Conservation (phyloP, 1,140 invertebrate genomes). For the Hyphantria cunea region DNA sequence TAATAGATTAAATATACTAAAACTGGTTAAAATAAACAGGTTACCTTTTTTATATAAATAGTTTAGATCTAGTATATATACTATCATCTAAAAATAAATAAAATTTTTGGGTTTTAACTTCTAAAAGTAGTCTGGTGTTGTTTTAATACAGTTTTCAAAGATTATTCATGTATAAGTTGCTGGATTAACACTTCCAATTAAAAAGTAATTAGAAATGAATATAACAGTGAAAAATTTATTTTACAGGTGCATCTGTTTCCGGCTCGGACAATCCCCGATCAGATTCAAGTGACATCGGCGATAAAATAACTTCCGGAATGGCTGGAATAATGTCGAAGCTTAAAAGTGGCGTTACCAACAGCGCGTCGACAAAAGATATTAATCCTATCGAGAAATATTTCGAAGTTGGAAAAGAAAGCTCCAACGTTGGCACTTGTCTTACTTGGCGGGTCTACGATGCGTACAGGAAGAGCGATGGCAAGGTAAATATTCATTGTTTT, state of each 20-base stretch:
- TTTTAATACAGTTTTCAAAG: too few relatives aligned
- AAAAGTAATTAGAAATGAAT: too few relatives aligned
- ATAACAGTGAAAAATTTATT: not conserved
- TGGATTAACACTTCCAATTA: too few relatives aligned
- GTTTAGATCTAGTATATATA: too few relatives aligned
- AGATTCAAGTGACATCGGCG: constrained; percentile 43
- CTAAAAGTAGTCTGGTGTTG: too few relatives aligned
- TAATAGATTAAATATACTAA: too few relatives aligned
- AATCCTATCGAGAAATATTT: constrained; percentile 95
- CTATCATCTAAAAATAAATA: too few relatives aligned
- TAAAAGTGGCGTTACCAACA: constrained; percentile 82
- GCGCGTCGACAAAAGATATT: constrained; percentile 84
- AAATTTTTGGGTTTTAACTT: too few relatives aligned
- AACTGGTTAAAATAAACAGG: too few relatives aligned
- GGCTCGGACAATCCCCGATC: not conserved
- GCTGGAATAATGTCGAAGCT: constrained; percentile 89
- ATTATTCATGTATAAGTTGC: too few relatives aligned
- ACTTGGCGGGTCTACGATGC: constrained; percentile 97
- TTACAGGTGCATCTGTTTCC: constrained; percentile 18
- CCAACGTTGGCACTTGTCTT: constrained; percentile 94
- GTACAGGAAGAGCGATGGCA: constrained; percentile 93
- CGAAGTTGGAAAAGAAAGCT: constrained; percentile 93
- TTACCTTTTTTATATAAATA: too few relatives aligned
- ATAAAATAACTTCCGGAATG: constrained; percentile 43
- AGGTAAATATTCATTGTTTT: constrained; percentile 84